Conservation (phyloP, 2,888 invertebrate species). For the Tholera decimalis region DNA sequence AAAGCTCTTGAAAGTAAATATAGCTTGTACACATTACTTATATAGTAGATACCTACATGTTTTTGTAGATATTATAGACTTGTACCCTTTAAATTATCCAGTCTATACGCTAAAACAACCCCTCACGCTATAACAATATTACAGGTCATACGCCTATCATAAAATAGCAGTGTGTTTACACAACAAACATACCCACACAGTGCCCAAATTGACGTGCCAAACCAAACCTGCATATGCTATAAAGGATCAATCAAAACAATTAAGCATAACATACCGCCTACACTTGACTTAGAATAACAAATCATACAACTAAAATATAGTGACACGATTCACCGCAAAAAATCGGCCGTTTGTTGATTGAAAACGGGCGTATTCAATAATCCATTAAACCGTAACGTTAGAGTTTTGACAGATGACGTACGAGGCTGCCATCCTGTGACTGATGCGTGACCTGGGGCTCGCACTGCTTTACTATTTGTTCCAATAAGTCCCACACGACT, state of each 20-base stretch:
- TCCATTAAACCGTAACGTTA: slow-evolving; percentile 80
- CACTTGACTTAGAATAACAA: slow-evolving; percentile 63
- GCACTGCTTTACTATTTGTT: slow-evolving; percentile 57
- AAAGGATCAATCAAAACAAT: slow-evolving; percentile 73
- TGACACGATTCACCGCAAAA: slow-evolving; percentile 76
- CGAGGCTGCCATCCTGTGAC: slow-evolving; percentile 72
- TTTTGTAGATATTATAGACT: background rate
- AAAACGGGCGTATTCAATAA: slow-evolving; percentile 84
- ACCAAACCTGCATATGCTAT: slow-evolving; percentile 39
- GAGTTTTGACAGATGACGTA: slow-evolving; percentile 83
- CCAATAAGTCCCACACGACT: slow-evolving; percentile 30
- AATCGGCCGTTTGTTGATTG: slow-evolving; percentile 76
- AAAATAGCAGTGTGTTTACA: slow-evolving; percentile 27
- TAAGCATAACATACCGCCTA: slow-evolving; percentile 68
- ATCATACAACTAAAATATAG: slow-evolving; percentile 69
- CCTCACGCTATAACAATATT: slow-evolving; percentile 4
- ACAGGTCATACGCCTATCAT: slow-evolving; percentile 20
- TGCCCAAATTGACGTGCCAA: slow-evolving; percentile 40
- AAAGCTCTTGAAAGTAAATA: background rate
- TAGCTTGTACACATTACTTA: too few species aligned
- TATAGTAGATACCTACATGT: too few species aligned
- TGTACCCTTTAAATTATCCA: background rate
- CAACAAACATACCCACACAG: slow-evolving; percentile 29
- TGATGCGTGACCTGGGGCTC: slow-evolving; percentile 71
- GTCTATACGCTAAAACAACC: background rate